Base-by-base conservation (phyloP, 2,888 invertebrate species). In the Drosophila mercatorum region DNA sequence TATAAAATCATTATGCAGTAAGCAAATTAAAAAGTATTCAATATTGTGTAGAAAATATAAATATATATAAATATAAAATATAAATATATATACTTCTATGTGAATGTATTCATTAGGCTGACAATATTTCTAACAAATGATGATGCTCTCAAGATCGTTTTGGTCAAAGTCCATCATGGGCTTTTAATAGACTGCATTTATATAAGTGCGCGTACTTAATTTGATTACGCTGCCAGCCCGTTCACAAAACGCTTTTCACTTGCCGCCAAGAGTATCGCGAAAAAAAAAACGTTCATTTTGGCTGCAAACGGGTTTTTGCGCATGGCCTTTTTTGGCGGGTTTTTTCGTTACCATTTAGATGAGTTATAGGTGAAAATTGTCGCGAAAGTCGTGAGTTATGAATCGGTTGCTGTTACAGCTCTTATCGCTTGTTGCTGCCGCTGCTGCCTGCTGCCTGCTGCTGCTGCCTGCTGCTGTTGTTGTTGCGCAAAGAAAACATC, bases 371-470 rank as follows among this genome's bases (percentile, higher is more conserved):
- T 88, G 88, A 85, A 85, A 85, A 85, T 88, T 85, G 85, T 86
- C 88, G 86, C 85, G 83, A 88, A 85, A 85, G 85, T 86, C 80
- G 86, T 85, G 88, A 85, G 83, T 86, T 85, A 86, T 86, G 86
- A 78, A 78, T 80, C 62, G 74, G 75, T 66, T 66, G 65, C n/a
- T 76, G 68, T 72, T 80, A 53, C 62, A 64, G 60, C 74, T 73
- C 44, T 55, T 63, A 55, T 47, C 61, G 43, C 38, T 6, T 49
- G 47, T 10, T n/a, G 28, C 17, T 31, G 28, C 11, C 40, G 52
- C 5, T 28, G 53, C 2, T 17, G 17, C 17, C 17, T 17, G 17
- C 17, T 17, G 17, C 17, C 17, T n/a, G 28, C 17, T 31, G 28
- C 11, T 40, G 52, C 5, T 28, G 53, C 2, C 5, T 28, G 53